These are phyloP conservation scores for Macaca mulatta DNA, from an alignment of 2,113 vertebrate genomes.

Conservation along the genomic window DNA sequence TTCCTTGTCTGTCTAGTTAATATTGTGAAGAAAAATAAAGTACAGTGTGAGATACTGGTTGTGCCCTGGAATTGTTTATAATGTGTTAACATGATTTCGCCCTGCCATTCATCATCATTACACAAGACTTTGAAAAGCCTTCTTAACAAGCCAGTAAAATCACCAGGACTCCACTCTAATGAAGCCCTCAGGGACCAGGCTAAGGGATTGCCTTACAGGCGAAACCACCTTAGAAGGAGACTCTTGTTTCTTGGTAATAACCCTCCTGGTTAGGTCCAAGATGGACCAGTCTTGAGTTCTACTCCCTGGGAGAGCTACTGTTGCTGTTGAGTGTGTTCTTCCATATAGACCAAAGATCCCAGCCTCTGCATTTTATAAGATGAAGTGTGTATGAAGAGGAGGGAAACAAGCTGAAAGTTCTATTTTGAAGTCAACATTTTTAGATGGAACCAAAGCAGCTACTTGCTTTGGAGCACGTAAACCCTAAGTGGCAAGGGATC, in stretches of 20 bases:
- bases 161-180: neutral
- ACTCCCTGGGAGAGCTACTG: neutral
- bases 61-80: conserved; percentile 69
- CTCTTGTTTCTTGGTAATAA: neutral
- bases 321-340: neutral
- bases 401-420: neutral
- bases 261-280: neutral
- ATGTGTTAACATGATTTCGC: neutral
- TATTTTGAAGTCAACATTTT: neutral
- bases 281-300: neutral
- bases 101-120: neutral
- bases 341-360: neutral
- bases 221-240: neutral
- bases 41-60: conserved; percentile 77
- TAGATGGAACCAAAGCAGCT: neutral
- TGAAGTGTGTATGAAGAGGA: neutral
- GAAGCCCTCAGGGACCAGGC: neutral
- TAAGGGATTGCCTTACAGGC: neutral
- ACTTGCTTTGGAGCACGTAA: neutral
- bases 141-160: neutral
- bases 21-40: conserved; percentile 84
- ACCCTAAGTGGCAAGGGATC: neutral
- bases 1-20: conserved; percentile 79
- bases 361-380: neutral
- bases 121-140: conserved; percentile 1